Evolutionary conservation across 2,888 invertebrate species (phyloP).

Genomic region (Timandra comae): DNA sequence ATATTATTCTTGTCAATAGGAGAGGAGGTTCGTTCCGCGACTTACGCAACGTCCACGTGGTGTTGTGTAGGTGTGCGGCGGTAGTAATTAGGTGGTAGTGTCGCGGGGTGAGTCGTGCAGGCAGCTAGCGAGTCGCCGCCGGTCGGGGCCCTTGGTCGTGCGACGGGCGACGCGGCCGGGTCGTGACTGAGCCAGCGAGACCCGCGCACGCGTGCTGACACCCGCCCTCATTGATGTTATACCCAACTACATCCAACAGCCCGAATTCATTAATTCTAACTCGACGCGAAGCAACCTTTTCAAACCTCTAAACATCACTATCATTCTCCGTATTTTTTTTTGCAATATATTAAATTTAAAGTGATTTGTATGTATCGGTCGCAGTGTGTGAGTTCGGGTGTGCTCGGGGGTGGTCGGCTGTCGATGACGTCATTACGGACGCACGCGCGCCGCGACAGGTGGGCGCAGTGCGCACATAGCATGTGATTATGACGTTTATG

Average conservation of each 20-base stretch:
- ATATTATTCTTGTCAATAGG: conserved; percentile 62
- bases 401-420: conserved; percentile 35
- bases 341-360: too few relatives aligned
- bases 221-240: conserved; percentile 64
- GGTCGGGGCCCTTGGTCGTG: conserved; percentile 57
- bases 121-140: conserved; percentile 62
- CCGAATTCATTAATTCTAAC: too few relatives aligned
- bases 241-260: too few relatives aligned
- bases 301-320: too few relatives aligned
- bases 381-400: conserved; percentile 38
- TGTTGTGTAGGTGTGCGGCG: conserved; percentile 1
- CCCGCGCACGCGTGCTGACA: conserved; percentile 45
- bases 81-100: conserved; percentile 8
- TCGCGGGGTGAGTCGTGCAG: conserved; percentile 23
- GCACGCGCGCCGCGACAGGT: conserved; percentile 73
- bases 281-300: too few relatives aligned
- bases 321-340: too few relatives aligned
- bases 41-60: conserved; percentile 69
- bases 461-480: conserved; percentile 74
- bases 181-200: conserved; percentile 62
- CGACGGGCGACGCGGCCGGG: conserved; percentile 65
- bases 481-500: conserved; percentile 69
- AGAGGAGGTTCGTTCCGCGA: conserved; percentile 56
- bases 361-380: conserved; percentile 58
- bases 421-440: conserved; percentile 66